Evolutionary conservation across 2,797 vertebrate genomes (phyloP).

Genomic region (Pseudopleuronectes americanus): DNA sequence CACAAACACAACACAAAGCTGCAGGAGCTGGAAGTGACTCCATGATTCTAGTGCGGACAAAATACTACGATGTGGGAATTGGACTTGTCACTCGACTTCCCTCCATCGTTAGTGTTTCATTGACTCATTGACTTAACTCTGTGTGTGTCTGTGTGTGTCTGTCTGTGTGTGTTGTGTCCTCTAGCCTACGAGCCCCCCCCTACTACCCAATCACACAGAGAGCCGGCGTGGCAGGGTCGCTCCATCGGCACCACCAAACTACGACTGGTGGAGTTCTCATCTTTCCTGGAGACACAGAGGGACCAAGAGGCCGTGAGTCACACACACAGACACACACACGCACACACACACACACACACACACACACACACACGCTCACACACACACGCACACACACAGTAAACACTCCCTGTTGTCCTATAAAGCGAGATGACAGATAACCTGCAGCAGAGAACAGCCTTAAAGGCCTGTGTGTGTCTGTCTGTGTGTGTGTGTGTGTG

Average conservation of each 20-base stretch:
- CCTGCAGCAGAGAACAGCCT: conserved; percentile 55
- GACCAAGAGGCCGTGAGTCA: conserved; percentile 94
- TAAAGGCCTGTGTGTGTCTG: conserved; percentile 55
- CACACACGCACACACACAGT: conserved; percentile 29
- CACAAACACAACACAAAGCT: no score
- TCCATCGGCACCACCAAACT: conserved; percentile 98
- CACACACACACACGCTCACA: conserved; percentile 24
- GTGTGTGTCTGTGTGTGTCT: conserved; percentile 45
- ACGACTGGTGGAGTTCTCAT: conserved; percentile 95
- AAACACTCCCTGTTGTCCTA: conserved; percentile 61
- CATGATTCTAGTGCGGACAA: no score
- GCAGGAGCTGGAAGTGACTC: no score
- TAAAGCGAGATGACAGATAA: conserved; percentile 75
- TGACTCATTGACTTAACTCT: not conserved
- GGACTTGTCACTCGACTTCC: no score
- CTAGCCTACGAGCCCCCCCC: conserved; percentile 91
- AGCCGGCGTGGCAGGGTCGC: conserved; percentile 96
- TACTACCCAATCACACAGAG: conserved; percentile 89
- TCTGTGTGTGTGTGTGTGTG: no score
- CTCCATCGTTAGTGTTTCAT: no score
- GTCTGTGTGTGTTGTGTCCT: conserved; percentile 38
- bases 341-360: conserved; percentile 20
- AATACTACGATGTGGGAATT: no score
- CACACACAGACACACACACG: conserved; percentile 11
- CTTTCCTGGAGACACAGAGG: conserved; percentile 96